phyloP scores from a whole-genome alignment of 2,113 vertebrate species.

The Rana temporaria region DNA sequence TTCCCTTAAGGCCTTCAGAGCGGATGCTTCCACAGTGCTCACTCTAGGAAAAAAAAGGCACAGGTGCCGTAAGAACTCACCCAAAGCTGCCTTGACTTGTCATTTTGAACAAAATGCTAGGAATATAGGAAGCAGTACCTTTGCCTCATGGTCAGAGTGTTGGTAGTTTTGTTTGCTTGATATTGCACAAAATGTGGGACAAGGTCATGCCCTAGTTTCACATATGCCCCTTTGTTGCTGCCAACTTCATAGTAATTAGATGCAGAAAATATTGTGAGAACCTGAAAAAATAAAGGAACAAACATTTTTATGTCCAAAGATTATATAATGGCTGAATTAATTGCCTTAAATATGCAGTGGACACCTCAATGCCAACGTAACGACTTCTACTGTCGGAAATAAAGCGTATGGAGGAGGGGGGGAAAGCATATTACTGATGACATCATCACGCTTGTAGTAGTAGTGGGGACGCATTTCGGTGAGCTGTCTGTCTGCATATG shows the following conservation, averaged over 20 bases:
- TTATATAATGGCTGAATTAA: neutral
- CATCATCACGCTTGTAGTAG: too few species aligned
- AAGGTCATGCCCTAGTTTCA: constrained; percentile 86
- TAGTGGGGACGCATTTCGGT: too few species aligned
- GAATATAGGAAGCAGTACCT: constrained; percentile 73
- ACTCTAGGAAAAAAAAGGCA: constrained; percentile 63
- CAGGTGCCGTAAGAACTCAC: neutral
- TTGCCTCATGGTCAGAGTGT: constrained; percentile 85
- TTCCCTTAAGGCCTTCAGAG: constrained; percentile 72
- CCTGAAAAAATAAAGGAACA: constrained; percentile 69
- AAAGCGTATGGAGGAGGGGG: too few species aligned
- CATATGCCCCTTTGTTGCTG: constrained; percentile 93
- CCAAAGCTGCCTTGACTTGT: neutral
- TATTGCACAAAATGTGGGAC: constrained; percentile 88
- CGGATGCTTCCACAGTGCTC: constrained; percentile 78
- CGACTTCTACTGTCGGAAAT: too few species aligned
- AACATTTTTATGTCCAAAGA: constrained; percentile 1
- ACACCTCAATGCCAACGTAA: too few species aligned
- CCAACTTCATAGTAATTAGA: constrained; percentile 94
- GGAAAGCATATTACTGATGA: too few species aligned
- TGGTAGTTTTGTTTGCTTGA: constrained; percentile 81
- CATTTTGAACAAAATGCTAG: neutral
- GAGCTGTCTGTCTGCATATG: too few species aligned
- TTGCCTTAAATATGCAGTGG: too few species aligned
- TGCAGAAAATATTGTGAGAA: constrained; percentile 95